These are phyloP conservation scores for Eurytoma adleriae DNA, from an alignment of 2,888 invertebrate genomes.

Conservation along the genomic window DNA sequence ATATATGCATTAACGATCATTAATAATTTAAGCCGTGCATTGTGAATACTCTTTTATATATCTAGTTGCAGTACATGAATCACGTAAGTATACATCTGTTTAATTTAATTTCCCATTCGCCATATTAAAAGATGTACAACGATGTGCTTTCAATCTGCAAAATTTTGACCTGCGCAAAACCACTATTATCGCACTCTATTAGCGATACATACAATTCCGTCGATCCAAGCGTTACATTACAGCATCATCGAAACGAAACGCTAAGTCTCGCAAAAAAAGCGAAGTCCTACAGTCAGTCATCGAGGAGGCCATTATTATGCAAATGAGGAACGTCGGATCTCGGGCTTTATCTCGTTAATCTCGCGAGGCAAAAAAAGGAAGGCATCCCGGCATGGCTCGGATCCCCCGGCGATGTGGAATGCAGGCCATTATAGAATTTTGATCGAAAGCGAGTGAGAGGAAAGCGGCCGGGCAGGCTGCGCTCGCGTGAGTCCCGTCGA, in stretches of 20 bases:
- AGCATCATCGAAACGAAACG: not conserved
- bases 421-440: slow-evolving; percentile 21
- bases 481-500: slow-evolving; percentile 11
- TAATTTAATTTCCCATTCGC: too few relatives aligned
- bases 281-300: not conserved
- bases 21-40: too few relatives aligned
- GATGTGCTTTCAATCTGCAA: too few relatives aligned
- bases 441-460: slow-evolving; percentile 53
- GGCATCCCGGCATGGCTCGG: not conserved
- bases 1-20: too few relatives aligned
- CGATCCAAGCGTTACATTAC: too few relatives aligned
- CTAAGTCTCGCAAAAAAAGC: not conserved
- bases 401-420: slow-evolving; percentile 2
- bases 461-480: slow-evolving; percentile 11
- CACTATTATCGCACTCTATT: too few relatives aligned
- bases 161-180: too few relatives aligned
- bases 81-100: too few relatives aligned
- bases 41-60: too few relatives aligned
- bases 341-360: not conserved
- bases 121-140: too few relatives aligned
- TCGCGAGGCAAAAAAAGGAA: not conserved
- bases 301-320: not conserved
- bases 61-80: too few relatives aligned
- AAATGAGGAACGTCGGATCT: slow-evolving; percentile 2
- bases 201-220: too few relatives aligned